Evolutionary conservation across 2,113 vertebrate species (phyloP).

Genomic region (Phrynosoma platyrhinos): DNA sequence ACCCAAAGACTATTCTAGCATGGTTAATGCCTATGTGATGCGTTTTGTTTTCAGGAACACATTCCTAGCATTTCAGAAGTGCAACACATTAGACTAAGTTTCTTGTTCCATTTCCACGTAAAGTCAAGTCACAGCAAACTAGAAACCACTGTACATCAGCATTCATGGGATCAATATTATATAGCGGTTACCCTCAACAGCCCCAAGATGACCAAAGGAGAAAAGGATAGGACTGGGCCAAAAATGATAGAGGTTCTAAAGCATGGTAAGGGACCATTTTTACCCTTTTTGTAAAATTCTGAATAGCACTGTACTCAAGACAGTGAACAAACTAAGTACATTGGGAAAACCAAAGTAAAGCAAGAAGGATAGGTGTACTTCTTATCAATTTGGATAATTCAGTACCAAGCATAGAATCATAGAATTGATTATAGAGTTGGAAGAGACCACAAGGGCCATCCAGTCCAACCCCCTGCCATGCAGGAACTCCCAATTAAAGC

Average conservation of each 20-base stretch:
- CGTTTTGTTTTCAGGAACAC: neutral
- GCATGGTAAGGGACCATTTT: neutral
- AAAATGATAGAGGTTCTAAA: neutral
- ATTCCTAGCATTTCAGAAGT: neutral
- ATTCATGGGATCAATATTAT: neutral
- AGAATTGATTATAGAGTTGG: no score
- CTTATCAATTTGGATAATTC: no score
- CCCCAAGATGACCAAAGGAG: neutral
- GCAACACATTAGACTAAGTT: neutral
- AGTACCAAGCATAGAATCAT: no score
- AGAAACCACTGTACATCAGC: neutral
- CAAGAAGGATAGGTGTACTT: no score
- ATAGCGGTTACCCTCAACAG: neutral
- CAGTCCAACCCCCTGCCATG: no score
- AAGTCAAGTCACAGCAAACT: neutral
- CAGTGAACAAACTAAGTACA: neutral
- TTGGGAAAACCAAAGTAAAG: neutral
- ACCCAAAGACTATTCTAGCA: neutral
- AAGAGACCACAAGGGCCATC: no score
- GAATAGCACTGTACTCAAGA: neutral
- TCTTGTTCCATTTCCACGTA: neutral
- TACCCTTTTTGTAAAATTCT: neutral
- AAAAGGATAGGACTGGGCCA: neutral
- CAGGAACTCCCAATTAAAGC: no score
- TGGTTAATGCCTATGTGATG: neutral